Conservation (phyloP, 2,888 invertebrate species). For the Eustalomyia histrio region DNA sequence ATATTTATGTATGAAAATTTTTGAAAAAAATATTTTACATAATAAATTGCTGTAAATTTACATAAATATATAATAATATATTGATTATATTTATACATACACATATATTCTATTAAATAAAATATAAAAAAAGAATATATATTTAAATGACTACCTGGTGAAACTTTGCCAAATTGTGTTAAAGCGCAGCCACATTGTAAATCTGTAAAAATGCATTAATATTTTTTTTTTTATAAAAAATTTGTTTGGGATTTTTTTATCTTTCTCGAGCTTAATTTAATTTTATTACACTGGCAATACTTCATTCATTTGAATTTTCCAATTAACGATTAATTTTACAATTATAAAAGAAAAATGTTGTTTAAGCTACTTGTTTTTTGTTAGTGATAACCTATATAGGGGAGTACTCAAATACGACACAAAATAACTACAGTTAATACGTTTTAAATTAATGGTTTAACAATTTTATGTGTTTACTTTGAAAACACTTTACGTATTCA, state of each 20-base stretch:
- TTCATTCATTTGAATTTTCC: no score
- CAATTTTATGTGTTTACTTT: no score
- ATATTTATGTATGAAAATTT: no score
- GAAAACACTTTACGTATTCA: no score
- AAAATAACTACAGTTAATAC: no score
- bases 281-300: no score
- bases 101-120: neutral
- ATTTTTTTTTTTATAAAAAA: neutral
- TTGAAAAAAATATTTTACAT: neutral
- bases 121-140: conserved; percentile 22
- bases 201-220: conserved; percentile 71
- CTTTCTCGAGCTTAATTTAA: no score
- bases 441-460: no score
- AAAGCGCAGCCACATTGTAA: conserved; percentile 78
- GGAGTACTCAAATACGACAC: no score
- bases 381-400: no score
- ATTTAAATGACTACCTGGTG: conserved; percentile 73
- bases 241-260: neutral
- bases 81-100: neutral
- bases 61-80: neutral
- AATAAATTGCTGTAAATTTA: neutral
- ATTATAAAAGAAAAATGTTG: neutral
- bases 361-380: neutral
- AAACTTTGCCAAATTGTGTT: conserved; percentile 76
- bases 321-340: no score